Base-by-base conservation (phyloP, 2,888 invertebrate species). In the Vanessa cardui region DNA sequence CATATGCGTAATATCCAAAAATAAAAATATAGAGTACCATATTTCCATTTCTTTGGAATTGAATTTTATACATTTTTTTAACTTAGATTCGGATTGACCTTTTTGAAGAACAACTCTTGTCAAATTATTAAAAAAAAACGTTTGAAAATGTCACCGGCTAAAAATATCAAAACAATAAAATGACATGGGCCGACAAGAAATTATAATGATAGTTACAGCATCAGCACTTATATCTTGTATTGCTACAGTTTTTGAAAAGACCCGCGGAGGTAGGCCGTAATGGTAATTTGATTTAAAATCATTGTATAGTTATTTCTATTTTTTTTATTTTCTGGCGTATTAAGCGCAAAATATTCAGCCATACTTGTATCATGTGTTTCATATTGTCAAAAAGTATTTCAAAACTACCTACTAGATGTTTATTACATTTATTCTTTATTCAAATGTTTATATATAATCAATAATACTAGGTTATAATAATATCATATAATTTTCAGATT, bases 101-200 rank as follows among this genome's bases (percentile, higher is more conserved):
- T 9, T 21, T 50, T 21, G 12, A 1, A 21, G 6, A 21, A 26
- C 7, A 2, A 31, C 15, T 31, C 26, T 8, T 31, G n/a, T 31
- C 52, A 52, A 16, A n/a, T 16, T 52, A 31, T 52, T 49, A 49
- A 31, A 52, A 26, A 31, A 54, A 54, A 50, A 21, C 8, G 26
- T 54, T 39, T 39, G 39, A 58, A 12, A 20, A 31, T 66, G 54
- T 60, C 54, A 60, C 44, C 16, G 63, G 46, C 44, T 15, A 12
- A 54, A 16, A 15, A 49, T 60, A 59, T 47, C 49, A 59, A 72
- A 54, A 44, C n/a, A 20, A 62, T 65, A 80, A 75, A 72, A 83
- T 87, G 83, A 73, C 64, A 89, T 89, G 89, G 83, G 70, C 59
- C 83, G 79, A 71, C 83, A 85, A 5, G 80, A 88, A 69, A 65